A percentile compares a stretch with the other conserved stretches of the same genome.
phyloP scores from a whole-genome alignment of 2,113 vertebrate species.

The Sapajus apella region DNA sequence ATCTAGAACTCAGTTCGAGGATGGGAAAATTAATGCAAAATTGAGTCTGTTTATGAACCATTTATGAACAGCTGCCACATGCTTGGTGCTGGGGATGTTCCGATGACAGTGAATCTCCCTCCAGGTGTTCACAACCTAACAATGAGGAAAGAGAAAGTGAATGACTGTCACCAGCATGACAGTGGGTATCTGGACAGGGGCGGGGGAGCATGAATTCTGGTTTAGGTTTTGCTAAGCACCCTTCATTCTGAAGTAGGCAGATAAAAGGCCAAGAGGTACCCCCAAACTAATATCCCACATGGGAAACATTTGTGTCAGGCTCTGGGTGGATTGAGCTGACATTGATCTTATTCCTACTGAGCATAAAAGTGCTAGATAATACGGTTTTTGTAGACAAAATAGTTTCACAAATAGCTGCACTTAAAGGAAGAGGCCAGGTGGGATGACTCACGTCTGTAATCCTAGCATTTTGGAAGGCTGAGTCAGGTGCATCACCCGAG shows the following conservation, averaged over 20 bases:
- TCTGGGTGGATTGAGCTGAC: neutral
- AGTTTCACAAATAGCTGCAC: neutral
- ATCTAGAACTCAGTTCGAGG: neutral
- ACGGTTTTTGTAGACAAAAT: accelerated
- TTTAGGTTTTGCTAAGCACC: neutral
- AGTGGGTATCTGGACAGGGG: neutral
- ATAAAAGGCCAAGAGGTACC: accelerated
- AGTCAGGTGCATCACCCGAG: no score
- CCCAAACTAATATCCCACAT: accelerated
- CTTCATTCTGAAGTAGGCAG: neutral
- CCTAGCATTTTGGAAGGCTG: no score
- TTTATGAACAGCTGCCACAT: accelerated
- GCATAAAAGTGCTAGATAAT: accelerated
- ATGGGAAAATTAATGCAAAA: no score
- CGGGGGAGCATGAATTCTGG: accelerated
- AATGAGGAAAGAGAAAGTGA: neutral
- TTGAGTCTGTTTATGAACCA: accelerated
- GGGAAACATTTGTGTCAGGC: accelerated
- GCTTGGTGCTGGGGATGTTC: accelerated
- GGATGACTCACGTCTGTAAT: no score
- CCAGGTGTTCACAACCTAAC: accelerated
- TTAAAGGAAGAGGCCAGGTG: no score
- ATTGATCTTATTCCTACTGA: neutral
- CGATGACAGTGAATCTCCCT: accelerated
- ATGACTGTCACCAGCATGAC: accelerated